Base-by-base conservation (phyloP, 92 coral and sea anemone genomes). In the Porites lobata region DNA sequence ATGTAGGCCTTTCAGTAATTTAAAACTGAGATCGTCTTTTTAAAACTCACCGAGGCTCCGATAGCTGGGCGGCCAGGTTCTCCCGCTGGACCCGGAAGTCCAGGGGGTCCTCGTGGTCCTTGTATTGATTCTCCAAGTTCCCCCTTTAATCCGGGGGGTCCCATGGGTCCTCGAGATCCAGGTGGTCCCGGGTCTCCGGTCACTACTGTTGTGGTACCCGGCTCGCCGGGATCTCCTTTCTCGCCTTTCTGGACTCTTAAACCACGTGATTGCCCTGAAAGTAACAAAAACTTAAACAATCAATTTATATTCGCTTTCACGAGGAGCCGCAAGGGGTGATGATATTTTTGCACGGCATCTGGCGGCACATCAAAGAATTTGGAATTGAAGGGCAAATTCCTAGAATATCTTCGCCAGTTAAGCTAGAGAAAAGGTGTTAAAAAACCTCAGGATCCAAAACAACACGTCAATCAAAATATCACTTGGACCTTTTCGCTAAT, bases 81-180 rank as follows among this genome's bases (percentile, higher is more conserved):
- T 22, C 88, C 93, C 24, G 82, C 77, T 20, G 73, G 90, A 54
- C 92, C 90, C 1, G 92, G 77, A 18, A 66, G 86, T 57, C 92
- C 92, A n/a, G 77, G 61, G 18, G 76, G 62, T 22, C 92, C 90
- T 50, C 54, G 54, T 38, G 65, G 76, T 67, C 75, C 85, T 26
- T 53, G 85, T 68, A 54, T 58, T 9, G 64, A 18, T 9, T 4
- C 9, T 21, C 86, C 86, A 57, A 58, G 78, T 59, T 82, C 86
- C 14, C 86, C 86, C 4, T 82, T 82, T 51, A 32, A 20, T 2
- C 93, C 93, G 5, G 87, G 93, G 20, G 80, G 57, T 78, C 93
- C 85, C 3, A 32, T 21, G 13, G 76, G 85, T 15, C 85, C 86
- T 29, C 57, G 21, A 50, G 24, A 8, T 22, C 87, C 87, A 6